Evolutionary conservation across 2,888 invertebrate genomes (phyloP).

Genomic region (Xestia ashworthii): DNA sequence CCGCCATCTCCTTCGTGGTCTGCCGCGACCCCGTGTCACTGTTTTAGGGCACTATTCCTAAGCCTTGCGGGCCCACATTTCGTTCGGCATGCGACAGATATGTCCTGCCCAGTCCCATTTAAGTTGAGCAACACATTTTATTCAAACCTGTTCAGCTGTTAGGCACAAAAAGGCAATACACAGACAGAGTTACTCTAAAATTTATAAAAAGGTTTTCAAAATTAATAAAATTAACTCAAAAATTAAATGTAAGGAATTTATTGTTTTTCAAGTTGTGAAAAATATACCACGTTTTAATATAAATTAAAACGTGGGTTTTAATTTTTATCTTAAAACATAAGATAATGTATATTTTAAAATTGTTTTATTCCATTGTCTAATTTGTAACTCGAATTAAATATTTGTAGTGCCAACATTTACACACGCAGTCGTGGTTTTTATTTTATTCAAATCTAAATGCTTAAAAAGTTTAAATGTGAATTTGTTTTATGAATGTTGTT

Average conservation of each 20-base stretch:
- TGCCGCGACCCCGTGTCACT: no score
- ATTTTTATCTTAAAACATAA: neutral
- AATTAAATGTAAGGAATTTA: neutral
- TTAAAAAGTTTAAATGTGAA: neutral
- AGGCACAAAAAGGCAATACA: neutral
- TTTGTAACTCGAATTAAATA: conserved; percentile 4
- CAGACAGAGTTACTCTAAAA: neutral
- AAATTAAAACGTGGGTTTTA: no score
- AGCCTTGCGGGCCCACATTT: no score
- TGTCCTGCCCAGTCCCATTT: no score
- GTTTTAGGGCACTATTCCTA: no score
- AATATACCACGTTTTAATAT: neutral
- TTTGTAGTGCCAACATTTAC: conserved; percentile 24
- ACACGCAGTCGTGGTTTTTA: neutral
- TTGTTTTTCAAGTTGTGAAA: neutral
- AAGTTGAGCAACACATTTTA: neutral
- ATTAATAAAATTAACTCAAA: neutral
- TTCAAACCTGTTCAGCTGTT: neutral
- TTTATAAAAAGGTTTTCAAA: neutral
- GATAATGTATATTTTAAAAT: neutral
- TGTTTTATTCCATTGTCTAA: neutral
- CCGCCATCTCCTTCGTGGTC: no score
- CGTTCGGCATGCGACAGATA: no score
- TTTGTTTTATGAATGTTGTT: neutral
- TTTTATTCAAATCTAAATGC: conserved; percentile 11